Base-by-base conservation (phyloP, 2,797 vertebrate species). In the Paratrypauchen microcephalus region DNA sequence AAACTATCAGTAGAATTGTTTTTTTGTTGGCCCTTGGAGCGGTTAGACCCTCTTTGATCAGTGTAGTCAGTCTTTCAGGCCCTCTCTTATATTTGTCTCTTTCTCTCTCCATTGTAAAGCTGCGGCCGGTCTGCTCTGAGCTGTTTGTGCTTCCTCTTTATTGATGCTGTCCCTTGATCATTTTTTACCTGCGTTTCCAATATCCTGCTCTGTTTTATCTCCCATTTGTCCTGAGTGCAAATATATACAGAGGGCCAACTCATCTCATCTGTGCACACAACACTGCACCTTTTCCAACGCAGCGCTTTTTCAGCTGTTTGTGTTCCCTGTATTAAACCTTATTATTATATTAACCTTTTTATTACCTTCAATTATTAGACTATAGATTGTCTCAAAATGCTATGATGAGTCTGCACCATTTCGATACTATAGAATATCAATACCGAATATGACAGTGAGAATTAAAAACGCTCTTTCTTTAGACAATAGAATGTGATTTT, bases 81-180 rank as follows among this genome's bases (percentile, higher is more conserved):
- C 72, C 76, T n/a, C 48, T 50, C 65, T 54, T 68, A 18, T 60
- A 52, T 69, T 55, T n/a, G 79, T 26, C 64, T 79, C 75, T 81
- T 74, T 74, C 69, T 80, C 67, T 58, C 73, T 76, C 71, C 45
- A 45, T 67, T 81, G 74, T 89, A 90, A 90, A 88, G 79, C 87
- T 77, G 69, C 66, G 79, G 86, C 78, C 82, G 86, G 87, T 91
- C 89, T 88, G 85, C 77, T 84, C 89, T 81, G 88, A 91, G 88
- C 87, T 88, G 83, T 85, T 73, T 76, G 76, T 85, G 81, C 79
- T 78, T 15, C 83, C 79, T 76, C 76, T 76, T 83, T 85, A 89
- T 88, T 91, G 87, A 92, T 92, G 89, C 88, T 85, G 80, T 76
- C 85, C 87, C 88, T 92, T 91, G 88, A 91, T 91, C 82, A 86